A percentile compares a stretch with the other conserved stretches of the same genome.
phyloP scores from a whole-genome alignment of 2,113 vertebrate species.

The Nycticebus coucang region DNA sequence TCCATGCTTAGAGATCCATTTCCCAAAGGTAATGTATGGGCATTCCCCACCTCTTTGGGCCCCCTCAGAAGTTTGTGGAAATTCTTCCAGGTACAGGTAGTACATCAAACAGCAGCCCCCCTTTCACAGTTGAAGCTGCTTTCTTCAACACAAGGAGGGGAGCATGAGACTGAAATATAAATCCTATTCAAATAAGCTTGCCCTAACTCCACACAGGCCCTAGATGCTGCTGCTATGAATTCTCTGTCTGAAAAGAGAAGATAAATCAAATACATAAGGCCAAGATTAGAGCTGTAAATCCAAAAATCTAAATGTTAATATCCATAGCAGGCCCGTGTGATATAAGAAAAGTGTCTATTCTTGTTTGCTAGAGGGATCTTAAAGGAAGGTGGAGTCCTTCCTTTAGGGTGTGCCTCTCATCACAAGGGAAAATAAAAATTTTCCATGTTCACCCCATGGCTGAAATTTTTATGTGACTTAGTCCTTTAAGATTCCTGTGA shows the following conservation, averaged over 20 bases:
- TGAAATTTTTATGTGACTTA: neutral
- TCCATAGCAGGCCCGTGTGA: neutral
- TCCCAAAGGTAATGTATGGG: neutral
- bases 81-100: too few relatives aligned
- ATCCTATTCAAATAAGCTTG: constrained; percentile 23
- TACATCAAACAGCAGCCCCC: neutral
- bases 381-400: neutral
- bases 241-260: neutral
- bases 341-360: neutral
- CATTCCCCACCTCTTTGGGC: neutral
- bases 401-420: neutral
- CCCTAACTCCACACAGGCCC: neutral
- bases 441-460: neutral
- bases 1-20: neutral
- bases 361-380: neutral
- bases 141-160: neutral
- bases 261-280: constrained; percentile 58
- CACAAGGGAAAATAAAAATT: neutral
- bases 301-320: constrained; percentile 19
- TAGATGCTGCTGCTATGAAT: neutral
- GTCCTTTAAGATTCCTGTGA: neutral
- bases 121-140: neutral
- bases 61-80: neutral
- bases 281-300: neutral
- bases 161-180: neutral